phyloP scores from a whole-genome alignment of 2,797 vertebrate genomes.

The Pipistrellus pygmaeus region DNA sequence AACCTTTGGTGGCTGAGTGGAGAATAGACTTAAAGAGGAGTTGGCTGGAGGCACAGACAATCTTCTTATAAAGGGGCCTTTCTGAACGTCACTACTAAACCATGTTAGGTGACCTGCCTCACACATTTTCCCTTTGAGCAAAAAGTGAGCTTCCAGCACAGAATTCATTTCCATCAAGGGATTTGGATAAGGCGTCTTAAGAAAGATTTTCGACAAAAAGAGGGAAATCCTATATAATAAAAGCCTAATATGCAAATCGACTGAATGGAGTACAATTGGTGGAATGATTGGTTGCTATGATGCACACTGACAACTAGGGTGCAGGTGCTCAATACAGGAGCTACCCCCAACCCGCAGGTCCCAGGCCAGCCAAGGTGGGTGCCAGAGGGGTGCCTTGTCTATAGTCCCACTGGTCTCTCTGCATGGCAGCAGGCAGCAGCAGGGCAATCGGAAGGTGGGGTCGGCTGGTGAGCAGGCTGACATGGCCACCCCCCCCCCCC shows the following conservation, averaged over 20 bases:
- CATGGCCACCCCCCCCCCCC: rapidly evolving
- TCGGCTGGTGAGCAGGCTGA: too few relatives aligned
- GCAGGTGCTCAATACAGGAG: too few relatives aligned
- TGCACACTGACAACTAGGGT: too few relatives aligned
- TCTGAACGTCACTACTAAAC: not conserved
- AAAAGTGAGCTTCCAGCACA: not conserved
- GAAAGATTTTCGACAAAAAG: not conserved
- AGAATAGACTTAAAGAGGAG: not conserved
- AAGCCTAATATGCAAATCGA: too few relatives aligned
- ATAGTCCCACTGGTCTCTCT: too few relatives aligned
- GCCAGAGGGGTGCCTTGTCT: too few relatives aligned
- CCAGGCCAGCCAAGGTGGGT: too few relatives aligned
- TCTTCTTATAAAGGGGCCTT: not conserved
- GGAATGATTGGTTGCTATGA: too few relatives aligned
- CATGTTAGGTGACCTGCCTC: not conserved
- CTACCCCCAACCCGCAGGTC: too few relatives aligned
- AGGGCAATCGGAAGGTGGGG: too few relatives aligned
- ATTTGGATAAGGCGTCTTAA: not conserved
- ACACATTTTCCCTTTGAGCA: not conserved
- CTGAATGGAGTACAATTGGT: too few relatives aligned
- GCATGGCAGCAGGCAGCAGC: too few relatives aligned
- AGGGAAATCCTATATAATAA: not conserved
- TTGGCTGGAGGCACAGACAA: not conserved
- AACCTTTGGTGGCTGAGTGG: not conserved
- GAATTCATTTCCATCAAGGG: not conserved